A percentile compares a stretch with the other conserved stretches of the same genome.
Evolutionary conservation across 2,113 vertebrate genomes (phyloP).

Genomic region (Vulpes vulpes): DNA sequence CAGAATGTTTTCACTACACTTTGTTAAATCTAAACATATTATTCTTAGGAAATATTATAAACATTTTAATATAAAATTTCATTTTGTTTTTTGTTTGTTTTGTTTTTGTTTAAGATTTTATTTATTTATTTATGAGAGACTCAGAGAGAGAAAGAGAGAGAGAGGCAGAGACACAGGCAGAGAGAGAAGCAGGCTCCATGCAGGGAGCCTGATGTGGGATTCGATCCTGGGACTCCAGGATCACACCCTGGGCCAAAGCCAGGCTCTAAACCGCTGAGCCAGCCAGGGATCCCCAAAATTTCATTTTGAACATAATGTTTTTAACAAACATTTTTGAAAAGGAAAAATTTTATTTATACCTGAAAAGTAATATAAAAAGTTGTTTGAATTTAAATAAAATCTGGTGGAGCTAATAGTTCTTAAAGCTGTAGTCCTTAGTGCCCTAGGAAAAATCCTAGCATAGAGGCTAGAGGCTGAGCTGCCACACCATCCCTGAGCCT

Average conservation of each 20-base stretch:
- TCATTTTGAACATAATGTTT: not conserved
- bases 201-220: no score
- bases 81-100: not conserved
- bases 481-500: rapidly evolving
- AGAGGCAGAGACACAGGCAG: no score
- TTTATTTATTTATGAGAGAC: no score
- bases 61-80: not conserved
- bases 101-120: no score
- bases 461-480: not conserved
- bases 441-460: not conserved
- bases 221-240: no score
- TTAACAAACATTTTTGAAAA: not conserved
- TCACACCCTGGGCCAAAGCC: no score
- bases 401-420: not conserved
- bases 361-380: not conserved
- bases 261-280: no score
- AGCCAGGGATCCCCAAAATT: not conserved
- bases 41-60: not conserved
- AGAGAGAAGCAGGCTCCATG: no score
- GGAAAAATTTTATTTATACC: not conserved
- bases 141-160: no score
- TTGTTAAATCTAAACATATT: not conserved
- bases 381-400: not conserved
- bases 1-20: not conserved
- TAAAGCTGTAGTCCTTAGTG: not conserved